Conservation (phyloP, 2,113 vertebrate species). For the human (Homo sapiens) region GRCh38 chr14:50634501-50635000, state of each 20-base stretch:
- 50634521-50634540: no score
- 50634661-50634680: neutral
- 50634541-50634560: no score
- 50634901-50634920: neutral
- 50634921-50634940: slow-evolving; percentile 51
- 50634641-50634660: no score
- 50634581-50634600: no score
- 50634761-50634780: slow-evolving; percentile 10
- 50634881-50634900: neutral
- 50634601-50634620: no score
- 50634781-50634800: slow-evolving; percentile 70
- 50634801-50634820: slow-evolving; percentile 19
- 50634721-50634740: slow-evolving; percentile 21
- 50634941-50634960: slow-evolving; percentile 63
- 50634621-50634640: no score
- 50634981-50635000: slow-evolving; percentile 49
- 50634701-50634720: slow-evolving; percentile 20
- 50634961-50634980: slow-evolving; percentile 45
- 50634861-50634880: neutral
- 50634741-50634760: slow-evolving; percentile 8
- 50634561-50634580: no score
- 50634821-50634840: slow-evolving; percentile 20
- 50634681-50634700: neutral
- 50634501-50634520: no score
- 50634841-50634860: neutral